Base-by-base conservation (phyloP, 2,113 vertebrate species). In the Machaerirhynchus nigripectus region DNA sequence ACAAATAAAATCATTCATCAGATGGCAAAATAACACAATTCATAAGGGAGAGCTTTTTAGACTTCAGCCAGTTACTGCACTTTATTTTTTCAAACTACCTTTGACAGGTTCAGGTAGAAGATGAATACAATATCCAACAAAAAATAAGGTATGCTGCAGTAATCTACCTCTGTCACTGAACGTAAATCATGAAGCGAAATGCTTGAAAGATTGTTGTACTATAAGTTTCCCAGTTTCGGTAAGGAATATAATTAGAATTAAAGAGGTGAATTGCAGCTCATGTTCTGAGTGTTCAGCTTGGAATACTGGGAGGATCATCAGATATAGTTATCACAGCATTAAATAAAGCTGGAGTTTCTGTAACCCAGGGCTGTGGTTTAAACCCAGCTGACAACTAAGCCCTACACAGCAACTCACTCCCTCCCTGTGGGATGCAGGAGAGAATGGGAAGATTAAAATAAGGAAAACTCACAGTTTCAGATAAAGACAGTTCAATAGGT, bases 1-100 rank as follows among this genome's bases (percentile, higher is more conserved):
- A 85, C 68, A 95, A 95, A 96, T 63, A 95, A 80, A 92, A 69
- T 47, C n/a, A 96, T 96, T 97, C 69, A 83, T 95, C 65, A 95
- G 68, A 47, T 44, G 28, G 44, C 78, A 87, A 95, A 97, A 93
- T 67, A 90, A 35, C 44, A 83, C 63, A 33, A 57, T 92, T 95
- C 46, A 92, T 20, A 95, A 65, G 35, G 56, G 33, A 96, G 53
- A 82, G 49, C 65, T 94, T 64, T 87, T 10, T 74, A 95, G 91
- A 74, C 39, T 69, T 77, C 50, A 84, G 63, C 81, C 78, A 77
- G 44, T 76, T 79, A 28, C 57, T 89, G 46, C 55, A 61, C 35
- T 96, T 91, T 46, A 61, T 65, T 93, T 95, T 91, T 69, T 74
- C 67, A 22, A 77, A 28, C 27, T 85, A 4, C 30, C 82, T 96